Evolutionary conservation across 2,797 vertebrate genomes (phyloP).

Genomic region (Microcaecilia unicolor): DNA sequence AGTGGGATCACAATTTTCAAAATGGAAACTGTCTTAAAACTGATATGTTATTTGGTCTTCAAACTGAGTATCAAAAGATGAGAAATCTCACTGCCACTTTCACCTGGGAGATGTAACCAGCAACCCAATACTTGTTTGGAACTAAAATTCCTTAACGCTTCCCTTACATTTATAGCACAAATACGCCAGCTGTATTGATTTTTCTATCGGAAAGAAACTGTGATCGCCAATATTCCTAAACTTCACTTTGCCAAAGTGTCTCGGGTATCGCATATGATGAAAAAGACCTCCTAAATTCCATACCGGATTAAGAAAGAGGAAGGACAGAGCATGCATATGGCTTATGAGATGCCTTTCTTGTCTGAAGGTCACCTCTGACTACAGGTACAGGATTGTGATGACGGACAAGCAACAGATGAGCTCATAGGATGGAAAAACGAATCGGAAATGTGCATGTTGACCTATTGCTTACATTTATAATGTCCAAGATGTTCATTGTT

Average conservation of each 20-base stretch:
- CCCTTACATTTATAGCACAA: neutral
- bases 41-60: accelerated
- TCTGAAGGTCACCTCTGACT: neutral
- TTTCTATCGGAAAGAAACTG: neutral
- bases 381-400: accelerated
- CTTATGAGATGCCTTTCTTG: too few relatives aligned
- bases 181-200: accelerated
- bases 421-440: neutral
- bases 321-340: neutral
- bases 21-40: accelerated
- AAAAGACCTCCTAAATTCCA: accelerated
- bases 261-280: accelerated
- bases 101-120: too few relatives aligned
- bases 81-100: too few relatives aligned
- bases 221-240: accelerated
- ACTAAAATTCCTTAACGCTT: neutral
- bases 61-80: too few relatives aligned
- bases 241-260: neutral
- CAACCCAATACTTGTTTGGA: too few relatives aligned
- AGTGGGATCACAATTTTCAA: accelerated
- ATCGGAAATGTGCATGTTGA: conserved; percentile 1
- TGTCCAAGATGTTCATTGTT: conserved; percentile 6
- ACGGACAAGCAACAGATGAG: neutral
- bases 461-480: neutral
- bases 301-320: accelerated